A percentile compares a stretch with the other conserved stretches of the same genome.
These are phyloP conservation scores for Rotaria magnacalcarata DNA, from an alignment of 2,888 invertebrate species.

Conservation along the genomic window DNA sequence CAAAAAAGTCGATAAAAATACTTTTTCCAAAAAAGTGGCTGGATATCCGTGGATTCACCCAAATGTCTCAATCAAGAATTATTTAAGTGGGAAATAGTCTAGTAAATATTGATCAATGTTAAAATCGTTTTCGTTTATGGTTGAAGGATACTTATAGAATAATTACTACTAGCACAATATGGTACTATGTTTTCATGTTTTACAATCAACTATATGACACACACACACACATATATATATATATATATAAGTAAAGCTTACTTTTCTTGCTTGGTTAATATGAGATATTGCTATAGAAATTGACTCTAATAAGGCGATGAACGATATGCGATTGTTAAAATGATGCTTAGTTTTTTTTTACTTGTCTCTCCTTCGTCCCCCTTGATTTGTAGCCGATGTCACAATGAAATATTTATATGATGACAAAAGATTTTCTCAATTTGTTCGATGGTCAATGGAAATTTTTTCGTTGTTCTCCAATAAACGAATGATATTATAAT, in stretches of 20 bases:
- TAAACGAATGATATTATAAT: background rate
- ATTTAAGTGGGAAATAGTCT: background rate
- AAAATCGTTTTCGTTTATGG: background rate
- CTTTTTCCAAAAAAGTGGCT: background rate
- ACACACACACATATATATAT: too few species aligned
- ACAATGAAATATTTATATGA: background rate
- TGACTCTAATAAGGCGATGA: background rate
- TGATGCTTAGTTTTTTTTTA: background rate
- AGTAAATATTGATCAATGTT: background rate
- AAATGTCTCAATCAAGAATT: background rate
- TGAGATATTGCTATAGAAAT: background rate
- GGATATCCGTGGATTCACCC: background rate
- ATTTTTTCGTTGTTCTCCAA: background rate
- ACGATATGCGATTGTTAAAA: background rate
- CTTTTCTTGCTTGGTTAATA: background rate
- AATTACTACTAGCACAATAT: background rate
- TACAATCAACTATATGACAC: background rate
- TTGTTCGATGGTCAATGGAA: background rate
- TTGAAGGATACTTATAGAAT: background rate
- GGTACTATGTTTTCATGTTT: background rate
- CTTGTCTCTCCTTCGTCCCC: background rate
- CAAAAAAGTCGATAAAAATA: too few species aligned
- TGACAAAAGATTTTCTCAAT: background rate
- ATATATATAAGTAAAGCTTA: background rate
- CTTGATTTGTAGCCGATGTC: background rate